Evolutionary conservation across 2,797 vertebrate genomes (phyloP).

Genomic region (Erpetoichthys calabaricus): DNA sequence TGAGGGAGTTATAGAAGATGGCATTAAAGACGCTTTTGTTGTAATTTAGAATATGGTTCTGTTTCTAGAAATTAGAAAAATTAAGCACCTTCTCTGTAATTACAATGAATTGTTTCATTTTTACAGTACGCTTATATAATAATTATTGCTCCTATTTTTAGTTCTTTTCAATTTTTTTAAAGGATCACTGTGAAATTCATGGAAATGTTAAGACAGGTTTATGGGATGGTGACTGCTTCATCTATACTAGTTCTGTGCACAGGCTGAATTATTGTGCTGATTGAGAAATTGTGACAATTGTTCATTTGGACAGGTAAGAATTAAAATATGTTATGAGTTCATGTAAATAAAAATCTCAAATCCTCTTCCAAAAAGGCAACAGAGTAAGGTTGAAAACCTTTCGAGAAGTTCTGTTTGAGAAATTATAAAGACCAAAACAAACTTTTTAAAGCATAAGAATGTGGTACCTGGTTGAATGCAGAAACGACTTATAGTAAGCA

Average conservation of each 20-base stretch:
- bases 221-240: constrained; percentile 65
- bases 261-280: constrained; percentile 63
- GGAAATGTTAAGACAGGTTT: constrained; percentile 63
- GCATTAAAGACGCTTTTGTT: constrained; percentile 67
- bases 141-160: not conserved
- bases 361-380: too few relatives aligned
- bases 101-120: too few relatives aligned
- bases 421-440: too few relatives aligned
- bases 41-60: constrained; percentile 17
- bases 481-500: too few relatives aligned
- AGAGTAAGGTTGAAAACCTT: too few relatives aligned
- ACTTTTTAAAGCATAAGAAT: too few relatives aligned
- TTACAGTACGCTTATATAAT: too few relatives aligned
- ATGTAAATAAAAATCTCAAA: too few relatives aligned
- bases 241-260: constrained; percentile 67
- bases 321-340: not conserved
- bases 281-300: constrained; percentile 67
- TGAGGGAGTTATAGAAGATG: constrained; percentile 62
- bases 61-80: too few relatives aligned
- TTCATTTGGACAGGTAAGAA: constrained; percentile 57
- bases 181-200: constrained; percentile 67
- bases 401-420: too few relatives aligned
- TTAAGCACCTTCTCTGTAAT: too few relatives aligned
- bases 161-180: constrained; percentile 7
- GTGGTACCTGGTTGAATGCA: too few relatives aligned